Evolutionary conservation across 2,888 invertebrate species (phyloP), one percentile per base, ranked within the genome.

Genomic region (Macrosoma leucophasiata): DNA sequence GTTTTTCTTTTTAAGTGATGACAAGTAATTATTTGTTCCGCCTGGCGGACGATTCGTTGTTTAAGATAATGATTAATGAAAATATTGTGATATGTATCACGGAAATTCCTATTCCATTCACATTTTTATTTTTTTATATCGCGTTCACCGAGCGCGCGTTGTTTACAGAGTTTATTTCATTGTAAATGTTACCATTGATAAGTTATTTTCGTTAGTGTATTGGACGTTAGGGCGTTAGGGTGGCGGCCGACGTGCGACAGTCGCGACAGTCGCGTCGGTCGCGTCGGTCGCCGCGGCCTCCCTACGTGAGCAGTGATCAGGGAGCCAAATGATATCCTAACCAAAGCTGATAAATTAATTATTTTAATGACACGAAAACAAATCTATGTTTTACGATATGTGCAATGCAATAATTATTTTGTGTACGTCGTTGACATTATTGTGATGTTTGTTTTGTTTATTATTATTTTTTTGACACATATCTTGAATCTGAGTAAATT

Each of bases 131-230:
- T 76, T 76, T 74, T 66, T 75, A 31, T n/a, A 69, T 70, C 70
- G 70, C 66, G 58, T 73, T 73, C 71, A 64, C 66, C 66, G 56
- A 61, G 61, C 66, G 66, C 58, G 35, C 50, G 58, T 69, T 62
- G 54, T 65, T 66, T 65, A 64, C 64, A 67, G 61, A 52, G 59
- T 68, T 67, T 58, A 62, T 61, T 66, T 78, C 78, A 75, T 76
- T 78, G 78, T 81, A 75, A 76, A 78, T 78, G 79, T 82, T 81
- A 81, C 81, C 82, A 79, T 81, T 77, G 68, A 64, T 79, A 76
- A 76, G 79, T 78, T 78, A 77, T 73, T 68, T 61, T 65, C 55
- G 65, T 71, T 71, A 65, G 20, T 28, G 29, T 18, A 29, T 24
- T 46, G 43, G 46, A 37, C 43, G 50, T 45, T 17, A n/a, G n/a